These are phyloP conservation scores for Trematomus loennbergii DNA, from an alignment of 2,113 vertebrate species.

Conservation along the genomic window DNA sequence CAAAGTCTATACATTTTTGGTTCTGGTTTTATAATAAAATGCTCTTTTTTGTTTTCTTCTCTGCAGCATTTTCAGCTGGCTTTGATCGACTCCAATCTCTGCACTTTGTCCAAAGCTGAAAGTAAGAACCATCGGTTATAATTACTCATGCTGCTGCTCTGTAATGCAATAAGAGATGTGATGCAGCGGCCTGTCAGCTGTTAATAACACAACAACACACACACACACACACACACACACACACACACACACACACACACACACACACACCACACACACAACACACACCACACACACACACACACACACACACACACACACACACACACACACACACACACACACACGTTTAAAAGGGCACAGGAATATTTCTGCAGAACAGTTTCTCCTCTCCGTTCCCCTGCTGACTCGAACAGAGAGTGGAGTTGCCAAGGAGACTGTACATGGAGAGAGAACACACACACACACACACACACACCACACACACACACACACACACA, in stretches of 20 bases:
- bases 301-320: neutral
- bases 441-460: conserved; percentile 48
- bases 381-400: conserved; percentile 58
- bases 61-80: conserved; percentile 99
- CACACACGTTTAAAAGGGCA: conserved; percentile 11
- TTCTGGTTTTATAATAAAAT: neutral
- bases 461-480: no score
- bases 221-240: no score
- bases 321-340: neutral
- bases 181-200: conserved; percentile 2
- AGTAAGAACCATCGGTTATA: conserved; percentile 88
- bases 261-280: no score
- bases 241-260: no score
- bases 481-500: conserved; percentile 53
- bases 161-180: neutral
- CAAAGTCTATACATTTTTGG: neutral
- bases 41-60: neutral
- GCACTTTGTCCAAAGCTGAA: conserved; percentile 99
- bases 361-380: conserved; percentile 58
- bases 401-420: conserved; percentile 69
- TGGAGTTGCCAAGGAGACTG: conserved; percentile 82
- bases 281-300: no score
- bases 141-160: neutral
- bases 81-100: conserved; percentile 98
- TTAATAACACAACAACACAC: neutral